phyloP scores from a whole-genome alignment of 2,888 invertebrate species.

The Sphinx pinastri region DNA sequence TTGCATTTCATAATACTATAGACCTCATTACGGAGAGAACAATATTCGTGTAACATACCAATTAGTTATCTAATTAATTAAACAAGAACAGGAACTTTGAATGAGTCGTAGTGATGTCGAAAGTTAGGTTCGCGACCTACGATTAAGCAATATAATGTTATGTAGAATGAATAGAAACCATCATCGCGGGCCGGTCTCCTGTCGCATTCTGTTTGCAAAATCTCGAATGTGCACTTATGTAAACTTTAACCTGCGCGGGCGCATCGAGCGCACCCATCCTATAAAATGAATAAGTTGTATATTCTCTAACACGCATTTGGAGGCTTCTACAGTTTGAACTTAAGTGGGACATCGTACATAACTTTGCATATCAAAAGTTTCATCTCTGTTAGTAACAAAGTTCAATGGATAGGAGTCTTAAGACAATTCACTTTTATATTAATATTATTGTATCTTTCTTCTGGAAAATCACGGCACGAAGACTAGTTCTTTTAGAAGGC shows the following conservation, averaged over 20 bases:
- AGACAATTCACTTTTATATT: not conserved
- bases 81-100: constrained; percentile 67
- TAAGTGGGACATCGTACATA: not conserved
- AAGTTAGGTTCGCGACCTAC: constrained; percentile 73
- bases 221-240: constrained; percentile 19
- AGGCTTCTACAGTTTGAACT: not conserved
- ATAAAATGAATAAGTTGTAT: not conserved
- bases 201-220: not conserved
- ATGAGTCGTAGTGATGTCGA: constrained; percentile 67
- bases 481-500: no score
- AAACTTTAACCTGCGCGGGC: constrained; percentile 22
- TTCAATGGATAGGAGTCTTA: not conserved
- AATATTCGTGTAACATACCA: constrained; percentile 62
- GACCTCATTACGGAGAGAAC: constrained; percentile 60
- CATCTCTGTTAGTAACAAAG: not conserved
- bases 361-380: not conserved
- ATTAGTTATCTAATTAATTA: constrained; percentile 78
- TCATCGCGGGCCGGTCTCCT: constrained; percentile 12
- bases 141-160: constrained; percentile 70
- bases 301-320: not conserved
- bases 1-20: constrained; percentile 61
- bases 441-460: no score
- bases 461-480: no score
- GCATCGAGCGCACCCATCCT: constrained; percentile 8
- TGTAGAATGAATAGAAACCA: constrained; percentile 58